phyloP scores from a whole-genome alignment of 2,113 vertebrate species.

The Sphyrna mokarran region DNA sequence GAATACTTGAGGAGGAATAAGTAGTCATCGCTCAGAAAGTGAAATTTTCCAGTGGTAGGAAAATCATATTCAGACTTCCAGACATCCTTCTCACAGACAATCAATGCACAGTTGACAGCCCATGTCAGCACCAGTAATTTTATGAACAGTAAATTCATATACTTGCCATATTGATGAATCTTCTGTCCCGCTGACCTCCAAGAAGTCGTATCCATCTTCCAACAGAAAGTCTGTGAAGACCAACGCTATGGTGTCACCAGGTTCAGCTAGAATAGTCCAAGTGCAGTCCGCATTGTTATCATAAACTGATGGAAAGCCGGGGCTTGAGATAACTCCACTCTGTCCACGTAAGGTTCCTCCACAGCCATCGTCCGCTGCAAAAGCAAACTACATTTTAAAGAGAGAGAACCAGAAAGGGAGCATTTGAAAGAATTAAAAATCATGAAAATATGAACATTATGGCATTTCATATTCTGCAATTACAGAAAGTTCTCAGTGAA shows the following conservation, averaged over 20 bases:
- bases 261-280: conserved; percentile 93
- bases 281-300: conserved; percentile 95
- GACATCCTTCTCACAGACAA: not conserved
- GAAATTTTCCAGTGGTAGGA: not conserved
- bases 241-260: conserved; percentile 92
- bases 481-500: not conserved
- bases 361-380: conserved; percentile 85
- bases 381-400: conserved; percentile 22
- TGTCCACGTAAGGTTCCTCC: conserved; percentile 90
- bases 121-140: not conserved
- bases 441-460: not conserved
- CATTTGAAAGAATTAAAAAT: not conserved
- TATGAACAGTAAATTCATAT: not conserved
- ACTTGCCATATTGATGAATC: conserved; percentile 92
- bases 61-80: not conserved
- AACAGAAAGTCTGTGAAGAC: conserved; percentile 94
- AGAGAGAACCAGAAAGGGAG: not conserved
- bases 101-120: not conserved
- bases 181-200: conserved; percentile 92
- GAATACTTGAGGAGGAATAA: not conserved
- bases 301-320: conserved; percentile 88
- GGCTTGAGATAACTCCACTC: conserved; percentile 90
- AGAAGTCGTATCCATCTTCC: conserved; percentile 89
- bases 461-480: not conserved
- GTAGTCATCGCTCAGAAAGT: not conserved